phyloP scores from a whole-genome alignment of 2,113 vertebrate species.

The Xiphias gladius region DNA sequence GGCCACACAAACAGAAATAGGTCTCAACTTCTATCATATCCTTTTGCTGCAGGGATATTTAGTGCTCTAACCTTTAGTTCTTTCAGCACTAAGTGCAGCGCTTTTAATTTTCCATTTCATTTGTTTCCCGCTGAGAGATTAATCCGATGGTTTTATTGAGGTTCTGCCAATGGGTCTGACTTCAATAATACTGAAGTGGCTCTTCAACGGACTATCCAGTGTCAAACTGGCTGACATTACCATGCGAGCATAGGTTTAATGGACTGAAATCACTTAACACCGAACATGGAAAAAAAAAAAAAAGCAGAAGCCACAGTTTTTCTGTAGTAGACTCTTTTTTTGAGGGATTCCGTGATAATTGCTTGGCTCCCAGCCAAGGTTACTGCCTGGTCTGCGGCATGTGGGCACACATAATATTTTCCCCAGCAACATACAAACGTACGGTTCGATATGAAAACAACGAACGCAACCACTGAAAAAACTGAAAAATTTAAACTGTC shows the following conservation, averaged over 20 bases:
- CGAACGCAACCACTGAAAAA: slow-evolving; percentile 1
- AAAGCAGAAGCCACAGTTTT: slow-evolving; percentile 38
- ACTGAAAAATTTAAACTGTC: not conserved
- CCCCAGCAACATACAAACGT: slow-evolving; percentile 5
- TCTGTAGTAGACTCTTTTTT: slow-evolving; percentile 16
- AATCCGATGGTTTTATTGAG: slow-evolving; percentile 31
- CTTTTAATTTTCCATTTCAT: slow-evolving; percentile 42
- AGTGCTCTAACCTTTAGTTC: slow-evolving; percentile 37
- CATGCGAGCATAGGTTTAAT: slow-evolving; percentile 34
- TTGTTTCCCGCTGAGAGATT: slow-evolving; percentile 37
- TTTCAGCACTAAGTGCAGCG: slow-evolving; percentile 27
- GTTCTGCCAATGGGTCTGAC: slow-evolving; percentile 27
- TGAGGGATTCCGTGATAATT: slow-evolving; percentile 54
- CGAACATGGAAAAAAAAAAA: slow-evolving; percentile 45
- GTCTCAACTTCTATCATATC: slow-evolving; percentile 46
- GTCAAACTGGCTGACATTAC: slow-evolving; percentile 38
- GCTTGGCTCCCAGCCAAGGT: slow-evolving; percentile 32
- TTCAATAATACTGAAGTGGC: slow-evolving; percentile 30
- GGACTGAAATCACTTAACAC: slow-evolving; percentile 50
- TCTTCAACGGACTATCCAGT: slow-evolving; percentile 33
- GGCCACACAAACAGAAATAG: slow-evolving; percentile 74
- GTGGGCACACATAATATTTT: slow-evolving; percentile 21
- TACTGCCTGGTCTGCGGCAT: slow-evolving; percentile 27
- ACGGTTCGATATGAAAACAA: not conserved
- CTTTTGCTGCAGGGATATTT: slow-evolving; percentile 19